These are phyloP conservation scores for honey bee (Apis mellifera) DNA, from an alignment of 1,140 invertebrate genomes.

Conservation along the genomic window DNA sequence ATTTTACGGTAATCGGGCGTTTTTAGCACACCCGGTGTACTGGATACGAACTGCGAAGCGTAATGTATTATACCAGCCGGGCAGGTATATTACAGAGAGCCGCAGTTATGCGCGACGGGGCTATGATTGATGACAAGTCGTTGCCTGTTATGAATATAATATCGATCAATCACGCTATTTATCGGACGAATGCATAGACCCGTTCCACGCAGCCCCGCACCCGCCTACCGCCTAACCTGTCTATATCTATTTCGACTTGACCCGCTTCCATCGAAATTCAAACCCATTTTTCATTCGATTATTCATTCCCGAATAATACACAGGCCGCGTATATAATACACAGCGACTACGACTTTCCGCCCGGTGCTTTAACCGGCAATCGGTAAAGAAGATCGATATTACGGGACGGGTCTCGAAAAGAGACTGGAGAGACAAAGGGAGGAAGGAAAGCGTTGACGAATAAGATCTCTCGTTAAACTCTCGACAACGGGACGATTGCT, in stretches of 20 bases:
- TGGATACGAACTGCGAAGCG: constrained; percentile 64
- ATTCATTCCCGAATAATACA: constrained; percentile 46
- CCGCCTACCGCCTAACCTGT: constrained; percentile 55
- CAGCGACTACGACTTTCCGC: constrained; percentile 43
- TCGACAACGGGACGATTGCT: constrained; percentile 74
- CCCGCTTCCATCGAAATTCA: constrained; percentile 65
- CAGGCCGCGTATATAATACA: not conserved
- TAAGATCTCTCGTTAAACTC: constrained; percentile 63
- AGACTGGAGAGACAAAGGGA: too few species aligned
- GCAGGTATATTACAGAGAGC: constrained; percentile 71
- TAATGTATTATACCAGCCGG: constrained; percentile 73
- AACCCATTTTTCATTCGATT: constrained; percentile 68
- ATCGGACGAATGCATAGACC: constrained; percentile 75
- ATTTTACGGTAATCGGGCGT: constrained; percentile 50
- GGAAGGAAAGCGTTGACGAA: too few species aligned
- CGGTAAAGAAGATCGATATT: not conserved
- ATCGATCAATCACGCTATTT: constrained; percentile 81
- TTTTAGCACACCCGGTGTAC: constrained; percentile 68
- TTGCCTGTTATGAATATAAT: constrained; percentile 80
- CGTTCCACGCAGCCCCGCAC: too few species aligned
- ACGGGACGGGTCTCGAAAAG: too few species aligned
- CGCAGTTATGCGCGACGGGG: constrained; percentile 67
- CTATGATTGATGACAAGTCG: constrained; percentile 80
- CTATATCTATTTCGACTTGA: constrained; percentile 67
- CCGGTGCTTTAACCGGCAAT: not conserved